Base-by-base conservation (phyloP, 2,888 invertebrate species). In the Lepidocyrtoides sp. region DNA sequence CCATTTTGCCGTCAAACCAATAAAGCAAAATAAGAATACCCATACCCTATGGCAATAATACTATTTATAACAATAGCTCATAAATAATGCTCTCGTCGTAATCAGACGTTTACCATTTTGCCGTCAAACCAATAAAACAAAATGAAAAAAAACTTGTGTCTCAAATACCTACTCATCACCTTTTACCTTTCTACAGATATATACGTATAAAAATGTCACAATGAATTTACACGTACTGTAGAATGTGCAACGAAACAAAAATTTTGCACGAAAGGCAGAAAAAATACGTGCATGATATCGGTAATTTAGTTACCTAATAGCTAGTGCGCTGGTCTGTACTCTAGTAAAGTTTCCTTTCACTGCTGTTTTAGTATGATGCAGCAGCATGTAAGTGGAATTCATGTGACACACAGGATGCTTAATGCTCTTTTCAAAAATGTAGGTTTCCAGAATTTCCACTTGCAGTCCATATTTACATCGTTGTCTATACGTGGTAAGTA, bases 21-120 rank as follows among this genome's bases (percentile, higher is more conserved):
- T 51, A 51, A n/a, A n/a, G n/a, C n/a, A n/a, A 36, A 4, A 36
- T 36, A 36, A 36, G 36, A 36, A 36, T 36, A 7, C 26, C 26
- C 32, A 66, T 66, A 29, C 66, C 66, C 66, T 14, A 66, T 29
- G 32, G 66, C 32, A n/a, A 66, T n/a, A n/a, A n/a, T 32, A n/a
- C 14, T 66, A 32, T 32, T 32, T 66, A 32, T 1, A 32, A 54
- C 54, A 54, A 54, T 54, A 12, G 7, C 14, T 54, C 54, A 54
- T 54, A 17, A 54, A 26, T 23, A 60, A 48, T 60, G 14, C 4
- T 17, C 8, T 48, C 14, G 7, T 10, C 26, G 26, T 60, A 8
- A 60, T 26, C 26, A 26, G 26, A 26, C 60, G 60, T 60, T 60
- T 20, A 20, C 57, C 57, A n/a, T n/a, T 57, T 57, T 26, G 23